Conservation (phyloP, 2,113 vertebrate species). For the Physeter macrocephalus region DNA sequence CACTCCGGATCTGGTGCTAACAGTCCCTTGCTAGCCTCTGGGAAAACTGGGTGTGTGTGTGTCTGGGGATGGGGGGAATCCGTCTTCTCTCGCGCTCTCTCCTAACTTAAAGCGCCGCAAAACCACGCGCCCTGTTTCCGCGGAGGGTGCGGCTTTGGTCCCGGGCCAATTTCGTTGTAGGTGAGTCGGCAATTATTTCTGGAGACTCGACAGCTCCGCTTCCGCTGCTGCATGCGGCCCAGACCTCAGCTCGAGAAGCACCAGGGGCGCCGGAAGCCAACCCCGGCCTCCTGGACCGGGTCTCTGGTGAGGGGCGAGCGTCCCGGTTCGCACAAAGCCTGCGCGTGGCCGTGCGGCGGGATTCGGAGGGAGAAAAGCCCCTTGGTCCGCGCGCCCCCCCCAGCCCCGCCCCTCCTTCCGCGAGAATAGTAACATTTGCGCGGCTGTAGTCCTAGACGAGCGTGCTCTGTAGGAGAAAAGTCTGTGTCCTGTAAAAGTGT, state of each 20-base stretch:
- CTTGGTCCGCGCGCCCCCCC: fast-evolving
- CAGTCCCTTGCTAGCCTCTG: neutral
- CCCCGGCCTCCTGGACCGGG: fast-evolving
- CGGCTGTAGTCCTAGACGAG: conserved; percentile 41
- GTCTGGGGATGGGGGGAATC: neutral
- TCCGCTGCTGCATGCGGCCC: neutral
- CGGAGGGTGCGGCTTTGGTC: neutral
- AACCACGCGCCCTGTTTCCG: neutral
- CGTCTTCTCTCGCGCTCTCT: neutral
- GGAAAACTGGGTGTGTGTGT: neutral
- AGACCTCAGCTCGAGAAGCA: neutral
- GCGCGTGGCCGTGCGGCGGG: neutral
- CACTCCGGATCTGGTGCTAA: conserved; percentile 64
- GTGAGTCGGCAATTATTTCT: neutral
- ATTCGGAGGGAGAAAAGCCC: neutral
- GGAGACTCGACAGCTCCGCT: conserved; percentile 16
- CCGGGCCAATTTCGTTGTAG: neutral
- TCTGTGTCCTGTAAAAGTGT: conserved; percentile 54
- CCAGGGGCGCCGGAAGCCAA: neutral
- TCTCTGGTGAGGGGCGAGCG: fast-evolving
- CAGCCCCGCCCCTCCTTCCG: neutral
- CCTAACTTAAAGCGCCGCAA: neutral
- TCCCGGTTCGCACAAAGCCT: neutral
- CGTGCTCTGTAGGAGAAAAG: conserved; percentile 40
- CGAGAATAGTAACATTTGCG: neutral